Base-by-base conservation (phyloP, 2,797 vertebrate species). In the Oreochromis mossambicus region DNA sequence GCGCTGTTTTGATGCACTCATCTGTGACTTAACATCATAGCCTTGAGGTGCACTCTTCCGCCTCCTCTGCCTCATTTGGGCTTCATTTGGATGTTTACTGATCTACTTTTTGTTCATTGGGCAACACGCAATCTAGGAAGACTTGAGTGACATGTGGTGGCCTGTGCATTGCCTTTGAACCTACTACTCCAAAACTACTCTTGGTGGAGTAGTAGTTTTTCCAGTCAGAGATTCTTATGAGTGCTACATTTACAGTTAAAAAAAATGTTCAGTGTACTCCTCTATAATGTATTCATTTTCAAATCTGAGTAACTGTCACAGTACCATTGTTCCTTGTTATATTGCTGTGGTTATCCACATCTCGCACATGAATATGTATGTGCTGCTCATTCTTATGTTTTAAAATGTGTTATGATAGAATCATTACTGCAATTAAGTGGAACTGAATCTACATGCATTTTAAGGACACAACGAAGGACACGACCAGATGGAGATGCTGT, bases 401-500 rank as follows among this genome's bases (percentile, higher is more conserved):
- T 21, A 79, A 86, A 86, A 83, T 54, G 80, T 77, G 83, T 55
- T 80, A 68, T 93, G 93, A 96, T 93, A 94, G 89, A 93, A 89
- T 94, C 91, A 92, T 83, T 84, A 70, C 78, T 90, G 85, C 80
- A 92, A 91, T 94, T 93, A 92, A 92, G 80, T 93, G 88, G 86
- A 93, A 92, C 92, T 90, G 61, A 94, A 90, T 92, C 86, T 88
- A 87, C 68, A 66, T 92, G 78, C 58, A 83, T 87, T 83, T 11
- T 41, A 92, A 95, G 92, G 91, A 94, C 93, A 84, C 84, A 79
- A 81, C 83, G 83, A 92, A 93, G 92, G 93, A 93, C 93, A 82
- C 2, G 2, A 36, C 80, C 77, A 63, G 54, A 83, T 86, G 83
- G 87, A 94, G 58, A 63, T 63, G 32, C 83, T 92, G 94, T 94